These are phyloP conservation scores for Liposcelis brunnea DNA, from an alignment of 2,888 invertebrate species.

Conservation along the genomic window DNA sequence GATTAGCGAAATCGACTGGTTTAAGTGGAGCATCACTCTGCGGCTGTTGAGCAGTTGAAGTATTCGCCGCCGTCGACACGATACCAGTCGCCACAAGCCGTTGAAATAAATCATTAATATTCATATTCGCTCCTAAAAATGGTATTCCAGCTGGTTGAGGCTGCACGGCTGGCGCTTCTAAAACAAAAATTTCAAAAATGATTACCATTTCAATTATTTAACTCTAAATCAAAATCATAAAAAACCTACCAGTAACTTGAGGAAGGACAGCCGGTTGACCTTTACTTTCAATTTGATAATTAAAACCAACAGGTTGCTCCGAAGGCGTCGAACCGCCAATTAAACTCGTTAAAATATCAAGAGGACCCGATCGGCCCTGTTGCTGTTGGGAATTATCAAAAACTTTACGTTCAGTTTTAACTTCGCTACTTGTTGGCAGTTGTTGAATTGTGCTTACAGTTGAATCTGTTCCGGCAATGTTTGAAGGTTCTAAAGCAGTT, in stretches of 20 bases:
- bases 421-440: too few species aligned
- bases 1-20: slow-evolving; percentile 45
- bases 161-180: slow-evolving; percentile 22
- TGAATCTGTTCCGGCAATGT: slow-evolving; percentile 18
- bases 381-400: too few species aligned
- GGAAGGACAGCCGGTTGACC: slow-evolving; percentile 12
- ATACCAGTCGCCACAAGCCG: slow-evolving; percentile 76
- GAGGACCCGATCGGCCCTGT: too few species aligned
- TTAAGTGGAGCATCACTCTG: slow-evolving; percentile 27
- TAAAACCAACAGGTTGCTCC: neutral
- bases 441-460: slow-evolving; percentile 12
- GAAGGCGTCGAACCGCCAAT: too few species aligned
- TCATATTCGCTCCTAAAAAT: slow-evolving; percentile 26
- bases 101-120: slow-evolving; percentile 69
- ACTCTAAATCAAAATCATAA: too few species aligned
- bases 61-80: slow-evolving; percentile 29
- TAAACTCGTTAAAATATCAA: too few species aligned
- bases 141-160: slow-evolving; percentile 19
- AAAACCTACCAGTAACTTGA: too few species aligned
- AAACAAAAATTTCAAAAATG: too few species aligned
- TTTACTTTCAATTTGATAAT: neutral
- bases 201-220: too few species aligned
- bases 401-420: too few species aligned
- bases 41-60: slow-evolving; percentile 12
- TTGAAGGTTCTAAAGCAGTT: too few species aligned